Evolutionary conservation across 2,113 vertebrate genomes (phyloP).

Genomic region (Deroptyus accipitrinus): DNA sequence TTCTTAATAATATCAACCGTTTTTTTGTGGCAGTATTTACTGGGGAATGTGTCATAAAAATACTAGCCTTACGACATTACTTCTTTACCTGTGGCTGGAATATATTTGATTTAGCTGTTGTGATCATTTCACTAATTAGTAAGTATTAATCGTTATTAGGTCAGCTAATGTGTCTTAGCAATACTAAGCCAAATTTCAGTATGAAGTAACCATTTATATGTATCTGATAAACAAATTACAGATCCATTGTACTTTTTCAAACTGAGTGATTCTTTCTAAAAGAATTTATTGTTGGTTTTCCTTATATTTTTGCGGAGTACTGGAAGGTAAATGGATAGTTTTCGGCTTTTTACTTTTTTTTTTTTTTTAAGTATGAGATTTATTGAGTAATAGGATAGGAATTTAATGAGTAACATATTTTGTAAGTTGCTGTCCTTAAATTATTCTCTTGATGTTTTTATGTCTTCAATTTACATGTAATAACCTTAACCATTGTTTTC

Average conservation of each 20-base stretch:
- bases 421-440: not conserved
- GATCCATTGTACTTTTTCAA: not conserved
- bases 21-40: slow-evolving; percentile 91
- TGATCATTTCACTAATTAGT: slow-evolving; percentile 92
- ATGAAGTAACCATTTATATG: not conserved
- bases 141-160: slow-evolving; percentile 61
- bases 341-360: not conserved
- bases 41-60: slow-evolving; percentile 87
- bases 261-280: not conserved
- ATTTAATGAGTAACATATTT: not conserved
- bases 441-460: not conserved
- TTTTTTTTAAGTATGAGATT: not conserved
- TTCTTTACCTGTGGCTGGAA: slow-evolving; percentile 96
- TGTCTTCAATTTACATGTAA: not conserved
- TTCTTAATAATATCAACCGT: slow-evolving; percentile 86
- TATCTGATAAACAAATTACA: not conserved
- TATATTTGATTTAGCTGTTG: slow-evolving; percentile 92
- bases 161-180: not conserved
- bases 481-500: not conserved
- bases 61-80: slow-evolving; percentile 90
- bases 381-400: not conserved
- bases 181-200: not conserved
- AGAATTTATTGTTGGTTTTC: not conserved
- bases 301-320: not conserved
- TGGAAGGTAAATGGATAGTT: not conserved